Percentiles rank a stretch among this genome's conserved stretches.
These are phyloP conservation scores for Anoplolepis gracilipes DNA, from an alignment of 1,140 invertebrate species.

Conservation along the genomic window DNA sequence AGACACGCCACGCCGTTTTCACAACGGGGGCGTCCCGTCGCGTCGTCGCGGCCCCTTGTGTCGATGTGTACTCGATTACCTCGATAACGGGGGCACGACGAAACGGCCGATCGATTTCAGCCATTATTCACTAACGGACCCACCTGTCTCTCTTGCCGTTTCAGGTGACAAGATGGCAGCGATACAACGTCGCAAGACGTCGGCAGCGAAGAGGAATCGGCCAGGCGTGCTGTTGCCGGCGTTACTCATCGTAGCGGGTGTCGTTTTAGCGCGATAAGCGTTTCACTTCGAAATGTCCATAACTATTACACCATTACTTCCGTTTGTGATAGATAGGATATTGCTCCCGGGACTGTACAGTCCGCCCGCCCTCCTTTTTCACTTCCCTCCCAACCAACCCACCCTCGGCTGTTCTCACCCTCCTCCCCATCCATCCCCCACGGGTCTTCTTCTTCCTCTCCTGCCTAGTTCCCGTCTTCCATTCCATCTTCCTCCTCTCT, in stretches of 20 bases:
- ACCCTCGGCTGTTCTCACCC: slow-evolving; percentile 42
- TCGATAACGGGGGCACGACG: slow-evolving; percentile 35
- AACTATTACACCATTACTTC: slow-evolving; percentile 81
- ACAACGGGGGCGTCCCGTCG: slow-evolving; percentile 12
- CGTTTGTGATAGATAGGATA: slow-evolving; percentile 81
- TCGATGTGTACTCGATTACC: slow-evolving; percentile 39
- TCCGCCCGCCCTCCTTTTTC: slow-evolving; percentile 33
- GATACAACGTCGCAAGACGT: slow-evolving; percentile 85
- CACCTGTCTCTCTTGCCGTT: slow-evolving; percentile 68
- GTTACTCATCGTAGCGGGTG: slow-evolving; percentile 77
- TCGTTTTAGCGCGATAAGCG: slow-evolving; percentile 83
- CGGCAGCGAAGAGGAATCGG: slow-evolving; percentile 77
- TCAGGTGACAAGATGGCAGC: slow-evolving; percentile 86
- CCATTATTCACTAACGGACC: slow-evolving; percentile 37
- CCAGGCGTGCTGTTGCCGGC: slow-evolving; percentile 78
- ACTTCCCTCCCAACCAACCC: background rate
- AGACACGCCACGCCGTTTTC: slow-evolving; percentile 31
- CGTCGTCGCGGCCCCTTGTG: background rate
- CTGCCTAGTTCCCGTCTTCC: background rate
- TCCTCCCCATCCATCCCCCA: background rate
- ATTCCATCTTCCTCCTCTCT: background rate
- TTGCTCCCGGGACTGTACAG: slow-evolving; percentile 65
- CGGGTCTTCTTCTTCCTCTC: background rate
- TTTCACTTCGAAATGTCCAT: slow-evolving; percentile 82
- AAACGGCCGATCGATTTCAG: slow-evolving; percentile 21